phyloP scores from a whole-genome alignment of 2,113 vertebrate species.

The Pedionomus torquatus region DNA sequence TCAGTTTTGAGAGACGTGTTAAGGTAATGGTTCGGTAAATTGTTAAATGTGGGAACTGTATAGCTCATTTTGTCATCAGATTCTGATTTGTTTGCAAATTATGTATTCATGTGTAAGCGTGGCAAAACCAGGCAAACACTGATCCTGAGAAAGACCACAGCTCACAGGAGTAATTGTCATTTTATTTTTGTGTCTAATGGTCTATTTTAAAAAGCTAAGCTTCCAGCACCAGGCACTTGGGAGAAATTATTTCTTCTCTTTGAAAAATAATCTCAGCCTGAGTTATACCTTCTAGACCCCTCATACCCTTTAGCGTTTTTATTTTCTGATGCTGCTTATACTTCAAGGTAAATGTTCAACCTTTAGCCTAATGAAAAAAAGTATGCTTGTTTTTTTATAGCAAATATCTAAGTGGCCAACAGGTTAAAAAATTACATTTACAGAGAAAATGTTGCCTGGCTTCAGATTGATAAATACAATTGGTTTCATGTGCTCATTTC shows the following conservation, averaged over 20 bases:
- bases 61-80: neutral
- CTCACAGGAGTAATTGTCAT: neutral
- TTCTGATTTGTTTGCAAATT: neutral
- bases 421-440: slow-evolving; percentile 18
- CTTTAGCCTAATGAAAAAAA: slow-evolving; percentile 21
- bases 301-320: neutral
- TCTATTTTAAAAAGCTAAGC: neutral
- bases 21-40: neutral
- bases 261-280: neutral
- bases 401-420: neutral
- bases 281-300: neutral
- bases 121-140: neutral
- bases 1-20: neutral
- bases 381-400: neutral
- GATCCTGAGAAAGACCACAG: neutral
- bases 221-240: neutral
- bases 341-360: slow-evolving; percentile 18
- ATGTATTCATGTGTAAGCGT: neutral
- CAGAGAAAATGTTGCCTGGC: neutral
- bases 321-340: neutral
- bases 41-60: neutral
- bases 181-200: neutral
- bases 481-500: slow-evolving; percentile 11
- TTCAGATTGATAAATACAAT: neutral
- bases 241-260: neutral